Evolutionary conservation across 2,113 vertebrate genomes (phyloP), one percentile per base, ranked within the genome.

Genomic region (Amblyopsis rosae): DNA sequence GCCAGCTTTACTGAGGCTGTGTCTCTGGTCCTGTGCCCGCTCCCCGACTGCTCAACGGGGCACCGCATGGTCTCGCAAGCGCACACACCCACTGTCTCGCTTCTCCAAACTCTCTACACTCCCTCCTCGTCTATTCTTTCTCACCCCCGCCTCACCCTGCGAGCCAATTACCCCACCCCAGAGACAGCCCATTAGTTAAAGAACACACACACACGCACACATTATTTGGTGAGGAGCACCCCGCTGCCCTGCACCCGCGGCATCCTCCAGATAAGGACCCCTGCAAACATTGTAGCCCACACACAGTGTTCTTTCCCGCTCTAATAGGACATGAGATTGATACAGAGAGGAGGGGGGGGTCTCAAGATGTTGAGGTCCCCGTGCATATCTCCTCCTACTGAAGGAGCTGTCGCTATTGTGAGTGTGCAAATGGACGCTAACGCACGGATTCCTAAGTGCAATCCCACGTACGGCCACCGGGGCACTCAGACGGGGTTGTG

Each of bases 31-130:
- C 77, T 73, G 69, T 55, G 57, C 67, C 73, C 53, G 68, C 69
- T 77, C 59, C 65, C 62, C 67, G 72, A 70, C 79, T 12, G 64
- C 81, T 79, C 86, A 75, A 65, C 70, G 66, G 69, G 84, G 76
- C 77, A 82, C 88, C 90, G 91, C 90, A 87, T 87, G 90, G 81
- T 79, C 84, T 79, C 77, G 35, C 48, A 77, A 82, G 86, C 79
- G 79, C 64, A 69, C 73, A 72, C 73, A 51, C 79, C 47, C 78
- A 76, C 59, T 83, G 32, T 68, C 67, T 62, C 67, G 60, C 65
- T 65, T 78, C 54, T 65, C 67, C 64, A 84, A 82, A 80, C 74
- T 55, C 62, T 13, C 48, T 65, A 10, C 64, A 59, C 67, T 72
- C 77, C 62, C 56, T 60, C 13, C 33, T 16, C 53, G 9, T 6